A percentile compares a stretch with the other conserved stretches of the same genome.
These are phyloP conservation scores for Polietes domitor DNA, from an alignment of 2,888 invertebrate species.

Conservation along the genomic window DNA sequence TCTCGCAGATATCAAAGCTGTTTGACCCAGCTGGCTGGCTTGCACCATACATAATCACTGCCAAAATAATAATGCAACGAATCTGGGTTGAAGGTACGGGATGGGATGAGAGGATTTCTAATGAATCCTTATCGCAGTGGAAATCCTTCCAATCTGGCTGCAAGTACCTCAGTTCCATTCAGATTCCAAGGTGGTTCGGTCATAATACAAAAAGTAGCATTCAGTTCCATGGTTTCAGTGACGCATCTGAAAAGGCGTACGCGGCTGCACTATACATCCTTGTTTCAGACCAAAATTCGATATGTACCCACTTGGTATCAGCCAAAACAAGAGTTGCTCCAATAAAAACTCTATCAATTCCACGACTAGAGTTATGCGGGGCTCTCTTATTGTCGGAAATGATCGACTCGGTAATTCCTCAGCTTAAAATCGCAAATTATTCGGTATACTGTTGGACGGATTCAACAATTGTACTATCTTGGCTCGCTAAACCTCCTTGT, in stretches of 20 bases:
- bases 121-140: conserved; percentile 10
- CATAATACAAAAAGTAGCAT: background rate
- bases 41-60: conserved; percentile 50
- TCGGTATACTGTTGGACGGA: conserved; percentile 8
- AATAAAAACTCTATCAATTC: conserved; percentile 13
- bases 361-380: conserved; percentile 7
- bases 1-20: conserved; percentile 57
- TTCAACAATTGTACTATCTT: conserved; percentile 37
- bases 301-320: background rate
- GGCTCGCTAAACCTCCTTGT: conserved; percentile 32
- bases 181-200: conserved; percentile 22
- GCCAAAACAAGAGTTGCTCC: conserved; percentile 44
- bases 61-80: conserved; percentile 63
- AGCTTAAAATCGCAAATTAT: background rate
- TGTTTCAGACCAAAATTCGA: background rate
- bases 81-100: conserved; percentile 53
- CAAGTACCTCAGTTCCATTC: background rate
- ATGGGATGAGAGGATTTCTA: conserved; percentile 47
- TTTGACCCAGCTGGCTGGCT: conserved; percentile 63
- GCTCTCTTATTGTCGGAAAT: conserved; percentile 29
- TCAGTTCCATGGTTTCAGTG: conserved; percentile 23
- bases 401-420: background rate
- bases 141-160: conserved; percentile 4
- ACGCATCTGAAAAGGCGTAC: conserved; percentile 46
- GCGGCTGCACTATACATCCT: conserved; percentile 45